phyloP scores from a whole-genome alignment of 2,113 vertebrate genomes.

The Microcebus griseorufus region DNA sequence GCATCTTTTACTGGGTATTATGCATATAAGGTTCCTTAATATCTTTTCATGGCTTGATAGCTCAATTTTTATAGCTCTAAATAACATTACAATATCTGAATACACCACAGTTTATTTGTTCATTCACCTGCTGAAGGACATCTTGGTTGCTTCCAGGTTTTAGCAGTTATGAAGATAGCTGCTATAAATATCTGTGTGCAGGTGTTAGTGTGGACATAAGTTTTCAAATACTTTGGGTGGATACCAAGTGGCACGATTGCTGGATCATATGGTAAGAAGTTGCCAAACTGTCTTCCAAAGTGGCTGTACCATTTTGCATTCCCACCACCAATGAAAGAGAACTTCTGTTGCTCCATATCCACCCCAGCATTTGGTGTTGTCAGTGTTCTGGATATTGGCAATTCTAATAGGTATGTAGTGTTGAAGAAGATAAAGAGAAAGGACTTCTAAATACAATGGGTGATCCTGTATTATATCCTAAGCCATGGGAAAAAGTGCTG shows the following conservation, averaged over 20 bases:
- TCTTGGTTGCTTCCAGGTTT: not conserved
- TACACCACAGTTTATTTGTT: not conserved
- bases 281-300: not conserved
- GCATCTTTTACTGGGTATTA: not conserved
- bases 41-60: not conserved
- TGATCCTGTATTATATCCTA: not conserved
- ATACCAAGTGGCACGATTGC: too few species aligned
- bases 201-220: not conserved
- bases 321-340: not conserved
- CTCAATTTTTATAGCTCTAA: not conserved
- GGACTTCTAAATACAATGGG: too few species aligned
- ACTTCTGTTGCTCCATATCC: not conserved
- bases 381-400: not conserved
- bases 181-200: not conserved
- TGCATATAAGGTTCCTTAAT: not conserved
- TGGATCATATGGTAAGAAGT: not conserved
- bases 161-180: not conserved
- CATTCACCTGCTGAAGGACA: not conserved
- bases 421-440: not conserved
- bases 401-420: not conserved
- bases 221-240: not conserved
- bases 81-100: not conserved
- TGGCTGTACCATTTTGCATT: not conserved
- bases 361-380: not conserved
- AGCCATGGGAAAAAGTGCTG: not conserved